Conservation (phyloP, 1,140 invertebrate species). For the Harpegnathos saltator region DNA sequence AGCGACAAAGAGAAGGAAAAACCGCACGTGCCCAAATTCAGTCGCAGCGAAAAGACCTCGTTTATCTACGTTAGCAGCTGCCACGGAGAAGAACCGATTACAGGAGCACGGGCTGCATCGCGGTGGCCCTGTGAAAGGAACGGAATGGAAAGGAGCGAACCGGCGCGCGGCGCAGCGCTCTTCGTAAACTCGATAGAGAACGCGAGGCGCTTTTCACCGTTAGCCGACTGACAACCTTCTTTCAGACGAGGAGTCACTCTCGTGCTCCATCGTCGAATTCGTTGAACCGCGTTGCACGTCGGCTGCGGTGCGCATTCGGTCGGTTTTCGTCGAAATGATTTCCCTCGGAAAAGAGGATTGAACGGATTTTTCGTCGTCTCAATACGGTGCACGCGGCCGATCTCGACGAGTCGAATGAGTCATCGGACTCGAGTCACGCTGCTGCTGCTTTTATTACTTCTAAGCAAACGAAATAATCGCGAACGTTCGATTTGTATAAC, state of each 20-base stretch:
- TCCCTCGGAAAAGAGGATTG: background rate
- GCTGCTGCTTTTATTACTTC: too few relatives aligned
- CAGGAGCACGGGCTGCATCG: background rate
- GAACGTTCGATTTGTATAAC: background rate
- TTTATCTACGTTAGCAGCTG: background rate
- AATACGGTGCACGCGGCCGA: too few relatives aligned
- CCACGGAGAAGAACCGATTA: slow-evolving; percentile 21
- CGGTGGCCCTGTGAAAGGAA: slow-evolving; percentile 32
- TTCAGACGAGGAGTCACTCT: slow-evolving; percentile 12
- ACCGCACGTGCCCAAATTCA: slow-evolving; percentile 7
- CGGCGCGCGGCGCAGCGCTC: background rate
- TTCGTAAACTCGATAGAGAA: slow-evolving; percentile 37
- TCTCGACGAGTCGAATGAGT: too few relatives aligned
- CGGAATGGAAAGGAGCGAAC: slow-evolving; percentile 32
- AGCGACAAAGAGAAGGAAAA: too few relatives aligned
- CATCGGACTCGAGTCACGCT: too few relatives aligned
- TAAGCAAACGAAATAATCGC: too few relatives aligned
- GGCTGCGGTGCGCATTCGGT: too few relatives aligned
- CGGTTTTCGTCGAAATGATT: background rate
- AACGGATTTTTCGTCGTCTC: too few relatives aligned
- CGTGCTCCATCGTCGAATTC: background rate
- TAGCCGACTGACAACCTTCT: slow-evolving; percentile 24
- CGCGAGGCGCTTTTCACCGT: slow-evolving; percentile 35
- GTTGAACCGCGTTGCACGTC: background rate
- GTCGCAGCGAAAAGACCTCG: background rate